Conservation (phyloP, 2,888 invertebrate species). For the Argyresthia goedartella region DNA sequence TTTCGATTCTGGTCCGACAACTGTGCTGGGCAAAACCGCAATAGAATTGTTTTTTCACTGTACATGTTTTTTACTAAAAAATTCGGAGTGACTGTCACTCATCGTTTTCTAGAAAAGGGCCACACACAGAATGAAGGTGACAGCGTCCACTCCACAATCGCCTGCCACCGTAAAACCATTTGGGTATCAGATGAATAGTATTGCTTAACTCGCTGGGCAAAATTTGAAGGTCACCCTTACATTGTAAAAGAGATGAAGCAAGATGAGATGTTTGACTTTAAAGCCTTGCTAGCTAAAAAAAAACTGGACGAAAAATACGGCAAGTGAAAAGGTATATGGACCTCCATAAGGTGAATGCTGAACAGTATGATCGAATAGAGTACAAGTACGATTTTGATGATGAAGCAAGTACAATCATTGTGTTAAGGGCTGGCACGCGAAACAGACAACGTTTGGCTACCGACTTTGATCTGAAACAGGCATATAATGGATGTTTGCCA, state of each 20-base stretch:
- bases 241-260: slow-evolving; percentile 8
- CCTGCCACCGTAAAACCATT: slow-evolving; percentile 9
- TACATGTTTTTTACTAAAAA: slow-evolving; percentile 12
- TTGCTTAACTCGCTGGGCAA: too few relatives aligned
- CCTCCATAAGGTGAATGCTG: slow-evolving; percentile 7
- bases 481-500: slow-evolving; percentile 6
- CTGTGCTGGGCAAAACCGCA: slow-evolving; percentile 16
- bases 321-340: slow-evolving; percentile 10
- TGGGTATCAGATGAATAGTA: slow-evolving; percentile 6
- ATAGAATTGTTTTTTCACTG: slow-evolving; percentile 14
- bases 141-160: slow-evolving; percentile 15
- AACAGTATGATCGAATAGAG: too few relatives aligned
- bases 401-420: slow-evolving; percentile 1
- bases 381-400: too few relatives aligned
- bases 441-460: background rate
- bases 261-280: slow-evolving; percentile 12
- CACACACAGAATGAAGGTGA: slow-evolving; percentile 19
- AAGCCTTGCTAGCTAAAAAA: slow-evolving; percentile 11
- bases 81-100: too few relatives aligned
- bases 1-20: too few relatives aligned
- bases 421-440: slow-evolving; percentile 1
- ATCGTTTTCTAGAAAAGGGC: slow-evolving; percentile 17
- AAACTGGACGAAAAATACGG: slow-evolving; percentile 9
- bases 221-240: slow-evolving; percentile 5
- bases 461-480: slow-evolving; percentile 1